These are phyloP conservation scores for Aspiorhynchus laticeps DNA, from an alignment of 2,113 vertebrate species.

Conservation along the genomic window DNA sequence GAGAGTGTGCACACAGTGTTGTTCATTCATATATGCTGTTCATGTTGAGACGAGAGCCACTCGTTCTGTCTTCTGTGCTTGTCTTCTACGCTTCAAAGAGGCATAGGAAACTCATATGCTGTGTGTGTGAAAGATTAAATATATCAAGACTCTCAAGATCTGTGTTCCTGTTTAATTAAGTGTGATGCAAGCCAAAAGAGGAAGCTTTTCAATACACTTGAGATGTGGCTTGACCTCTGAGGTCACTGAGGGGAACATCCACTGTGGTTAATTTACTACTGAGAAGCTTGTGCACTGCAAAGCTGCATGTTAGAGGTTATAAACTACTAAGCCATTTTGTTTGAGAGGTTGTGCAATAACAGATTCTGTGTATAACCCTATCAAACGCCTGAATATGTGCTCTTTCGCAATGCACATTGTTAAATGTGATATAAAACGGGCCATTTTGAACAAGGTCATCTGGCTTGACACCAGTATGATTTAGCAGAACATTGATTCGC, in stretches of 20 bases:
- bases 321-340: neutral
- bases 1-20: neutral
- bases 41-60: neutral
- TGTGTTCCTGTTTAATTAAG: constrained; percentile 31
- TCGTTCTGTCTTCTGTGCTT: neutral
- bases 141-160: neutral
- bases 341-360: constrained; percentile 9
- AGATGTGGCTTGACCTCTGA: neutral
- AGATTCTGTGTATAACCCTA: neutral
- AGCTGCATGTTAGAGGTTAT: neutral
- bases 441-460: constrained; percentile 19
- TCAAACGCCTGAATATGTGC: neutral
- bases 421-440: constrained; percentile 11
- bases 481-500: constrained; percentile 50
- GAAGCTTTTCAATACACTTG: constrained; percentile 29
- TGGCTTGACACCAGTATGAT: constrained; percentile 14
- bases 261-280: neutral
- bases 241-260: neutral
- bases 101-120: neutral
- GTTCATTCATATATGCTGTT: neutral
- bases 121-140: neutral
- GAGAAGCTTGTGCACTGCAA: neutral
- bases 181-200: constrained; percentile 34
- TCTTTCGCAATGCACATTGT: constrained; percentile 26
- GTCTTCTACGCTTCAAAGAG: neutral